phyloP scores from a whole-genome alignment of 2,113 vertebrate genomes.

The Megaceryle torquata region DNA sequence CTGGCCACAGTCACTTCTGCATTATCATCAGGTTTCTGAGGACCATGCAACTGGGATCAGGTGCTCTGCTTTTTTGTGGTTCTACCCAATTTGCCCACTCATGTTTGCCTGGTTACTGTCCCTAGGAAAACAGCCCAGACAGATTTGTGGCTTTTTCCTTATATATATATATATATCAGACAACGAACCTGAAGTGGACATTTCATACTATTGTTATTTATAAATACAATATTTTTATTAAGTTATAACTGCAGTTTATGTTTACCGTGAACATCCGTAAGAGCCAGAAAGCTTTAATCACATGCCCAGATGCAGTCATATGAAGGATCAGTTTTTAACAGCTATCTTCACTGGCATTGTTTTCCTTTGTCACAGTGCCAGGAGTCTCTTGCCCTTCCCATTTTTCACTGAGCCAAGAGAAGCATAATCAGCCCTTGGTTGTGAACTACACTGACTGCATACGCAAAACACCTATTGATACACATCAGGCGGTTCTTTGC shows the following conservation, averaged over 20 bases:
- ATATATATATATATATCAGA: background rate
- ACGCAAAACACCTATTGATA: background rate
- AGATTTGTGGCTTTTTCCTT: background rate
- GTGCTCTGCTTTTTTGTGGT: background rate
- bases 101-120: background rate
- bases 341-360: background rate
- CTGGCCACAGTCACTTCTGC: background rate
- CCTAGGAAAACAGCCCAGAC: background rate
- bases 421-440: background rate
- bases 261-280: background rate
- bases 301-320: background rate
- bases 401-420: background rate
- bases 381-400: background rate
- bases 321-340: constrained; percentile 9
- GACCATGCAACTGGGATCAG: background rate
- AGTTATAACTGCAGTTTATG: background rate
- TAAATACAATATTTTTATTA: background rate
- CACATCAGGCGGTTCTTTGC: background rate
- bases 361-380: background rate
- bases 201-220: background rate
- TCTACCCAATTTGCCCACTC: background rate
- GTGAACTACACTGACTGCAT: background rate
- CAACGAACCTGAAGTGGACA: background rate
- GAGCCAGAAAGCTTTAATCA: background rate
- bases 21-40: background rate